phyloP scores from a whole-genome alignment of 2,113 vertebrate species.

The Crotalus viridis region DNA sequence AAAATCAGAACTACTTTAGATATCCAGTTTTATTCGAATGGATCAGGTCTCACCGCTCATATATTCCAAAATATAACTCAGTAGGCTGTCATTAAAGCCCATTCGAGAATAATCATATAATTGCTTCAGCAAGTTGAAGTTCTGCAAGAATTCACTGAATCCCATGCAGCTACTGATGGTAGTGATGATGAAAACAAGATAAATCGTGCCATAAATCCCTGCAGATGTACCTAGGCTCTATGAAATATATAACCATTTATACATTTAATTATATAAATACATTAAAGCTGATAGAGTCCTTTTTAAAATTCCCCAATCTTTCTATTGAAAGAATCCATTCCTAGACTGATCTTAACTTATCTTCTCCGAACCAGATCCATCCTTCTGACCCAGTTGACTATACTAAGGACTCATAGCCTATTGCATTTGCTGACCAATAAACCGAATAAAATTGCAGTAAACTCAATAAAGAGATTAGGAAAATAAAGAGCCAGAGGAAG shows the following conservation, averaged over 20 bases:
- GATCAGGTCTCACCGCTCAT: not conserved
- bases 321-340: not conserved
- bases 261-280: not conserved
- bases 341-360: not conserved
- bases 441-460: not conserved
- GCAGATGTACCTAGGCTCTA: not conserved
- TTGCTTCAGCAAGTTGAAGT: not conserved
- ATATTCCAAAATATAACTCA: not conserved
- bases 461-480: not conserved
- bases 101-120: not conserved
- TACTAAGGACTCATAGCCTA: not conserved
- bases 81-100: not conserved
- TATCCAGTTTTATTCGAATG: not conserved
- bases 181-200: not conserved
- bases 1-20: not conserved
- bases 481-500: not conserved
- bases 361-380: not conserved
- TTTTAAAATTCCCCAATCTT: not conserved
- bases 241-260: not conserved
- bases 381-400: not conserved
- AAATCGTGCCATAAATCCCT: not conserved
- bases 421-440: not conserved
- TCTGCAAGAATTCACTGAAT: not conserved
- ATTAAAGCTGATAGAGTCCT: not conserved
- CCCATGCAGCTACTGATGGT: not conserved